These are phyloP conservation scores for Junonia oenone DNA, from an alignment of 2,888 invertebrate species.

Conservation along the genomic window DNA sequence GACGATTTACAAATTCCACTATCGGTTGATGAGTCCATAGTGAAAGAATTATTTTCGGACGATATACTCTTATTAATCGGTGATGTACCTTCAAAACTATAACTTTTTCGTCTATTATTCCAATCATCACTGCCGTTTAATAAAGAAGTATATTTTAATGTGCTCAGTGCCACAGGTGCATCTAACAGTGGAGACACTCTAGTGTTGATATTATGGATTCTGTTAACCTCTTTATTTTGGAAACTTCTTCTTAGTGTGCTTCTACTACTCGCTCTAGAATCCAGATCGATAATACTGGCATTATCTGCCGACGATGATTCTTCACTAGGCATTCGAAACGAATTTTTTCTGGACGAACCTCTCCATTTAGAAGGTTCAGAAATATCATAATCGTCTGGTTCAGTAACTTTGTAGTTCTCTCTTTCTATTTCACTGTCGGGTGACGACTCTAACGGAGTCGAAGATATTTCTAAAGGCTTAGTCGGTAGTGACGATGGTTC, in stretches of 20 bases:
- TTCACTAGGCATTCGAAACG: conserved; percentile 83
- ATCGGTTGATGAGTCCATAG: conserved; percentile 87
- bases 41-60: conserved; percentile 66
- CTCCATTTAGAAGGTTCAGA: conserved; percentile 83
- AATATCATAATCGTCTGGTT: conserved; percentile 77
- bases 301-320: conserved; percentile 72
- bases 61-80: conserved; percentile 52
- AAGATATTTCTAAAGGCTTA: conserved; percentile 68
- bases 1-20: conserved; percentile 87
- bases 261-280: conserved; percentile 47
- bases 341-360: conserved; percentile 82
- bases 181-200: conserved; percentile 60
- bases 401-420: conserved; percentile 69
- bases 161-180: conserved; percentile 57
- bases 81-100: conserved; percentile 82
- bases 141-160: conserved; percentile 65
- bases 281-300: conserved; percentile 66
- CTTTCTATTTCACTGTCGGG: conserved; percentile 51
- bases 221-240: conserved; percentile 30
- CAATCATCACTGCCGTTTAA: conserved; percentile 78
- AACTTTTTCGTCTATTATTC: conserved; percentile 87
- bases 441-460: conserved; percentile 57
- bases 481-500: conserved; percentile 51
- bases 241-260: conserved; percentile 50
- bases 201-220: conserved; percentile 41